phyloP scores from a whole-genome alignment of 2,113 vertebrate species.

The Bubo bubo region DNA sequence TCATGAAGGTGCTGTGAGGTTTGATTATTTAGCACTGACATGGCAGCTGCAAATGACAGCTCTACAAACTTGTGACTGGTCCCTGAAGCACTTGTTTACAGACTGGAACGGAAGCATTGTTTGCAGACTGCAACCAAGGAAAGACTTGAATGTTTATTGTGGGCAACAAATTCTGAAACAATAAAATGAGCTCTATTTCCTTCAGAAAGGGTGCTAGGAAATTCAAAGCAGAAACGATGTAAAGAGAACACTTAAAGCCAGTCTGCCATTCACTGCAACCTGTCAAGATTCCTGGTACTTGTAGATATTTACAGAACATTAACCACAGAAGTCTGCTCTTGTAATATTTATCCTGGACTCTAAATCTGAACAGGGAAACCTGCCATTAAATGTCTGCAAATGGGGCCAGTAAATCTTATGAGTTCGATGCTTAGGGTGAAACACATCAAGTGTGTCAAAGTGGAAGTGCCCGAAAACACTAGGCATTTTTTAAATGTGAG shows the following conservation, averaged over 20 bases:
- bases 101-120: neutral
- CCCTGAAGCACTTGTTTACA: constrained; percentile 21
- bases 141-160: neutral
- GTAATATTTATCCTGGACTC: neutral
- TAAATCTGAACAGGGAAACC: neutral
- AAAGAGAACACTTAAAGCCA: neutral
- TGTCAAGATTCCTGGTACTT: neutral
- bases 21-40: neutral
- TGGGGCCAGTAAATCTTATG: neutral
- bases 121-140: neutral
- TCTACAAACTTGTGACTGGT: constrained; percentile 1
- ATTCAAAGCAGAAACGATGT: neutral
- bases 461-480: neutral
- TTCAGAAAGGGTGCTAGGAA: neutral
- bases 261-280: neutral
- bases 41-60: constrained; percentile 10
- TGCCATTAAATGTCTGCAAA: neutral
- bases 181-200: neutral
- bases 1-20: neutral
- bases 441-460: neutral
- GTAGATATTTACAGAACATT: constrained; percentile 17
- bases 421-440: neutral
- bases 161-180: neutral
- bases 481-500: neutral
- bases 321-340: neutral